Conservation (phyloP, 2,797 vertebrate species). For the Pagetopsis macropterus region DNA sequence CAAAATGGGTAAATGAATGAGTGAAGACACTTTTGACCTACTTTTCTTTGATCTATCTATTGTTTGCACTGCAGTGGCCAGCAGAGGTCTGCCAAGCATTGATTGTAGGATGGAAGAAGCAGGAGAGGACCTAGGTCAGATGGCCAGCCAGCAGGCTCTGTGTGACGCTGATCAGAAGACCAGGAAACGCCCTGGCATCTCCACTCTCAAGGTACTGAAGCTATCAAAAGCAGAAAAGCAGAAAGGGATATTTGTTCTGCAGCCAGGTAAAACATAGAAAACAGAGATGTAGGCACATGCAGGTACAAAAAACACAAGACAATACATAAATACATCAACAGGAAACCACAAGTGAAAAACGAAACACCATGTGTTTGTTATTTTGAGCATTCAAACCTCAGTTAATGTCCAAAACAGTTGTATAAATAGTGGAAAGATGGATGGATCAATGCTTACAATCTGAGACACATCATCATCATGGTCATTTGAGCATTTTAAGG, state of each 20-base stretch:
- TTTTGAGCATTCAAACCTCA: no score
- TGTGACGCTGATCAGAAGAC: conserved; percentile 52
- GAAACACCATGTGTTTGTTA: no score
- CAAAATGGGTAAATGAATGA: background rate
- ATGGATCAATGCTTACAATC: conserved; percentile 21
- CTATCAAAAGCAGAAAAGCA: background rate
- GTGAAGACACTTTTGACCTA: background rate
- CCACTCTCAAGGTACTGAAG: conserved; percentile 80
- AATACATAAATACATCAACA: no score
- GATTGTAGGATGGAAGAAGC: conserved; percentile 61
- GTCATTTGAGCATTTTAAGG: conserved; percentile 6
- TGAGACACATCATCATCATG: conserved; percentile 8
- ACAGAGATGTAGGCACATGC: no score
- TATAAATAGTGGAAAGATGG: background rate
- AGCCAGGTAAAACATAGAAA: no score
- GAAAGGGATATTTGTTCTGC: no score
- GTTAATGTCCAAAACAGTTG: background rate
- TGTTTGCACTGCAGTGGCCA: conserved; percentile 10
- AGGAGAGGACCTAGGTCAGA: conserved; percentile 49
- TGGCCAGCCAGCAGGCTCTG: conserved; percentile 73
- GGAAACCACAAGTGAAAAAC: no score
- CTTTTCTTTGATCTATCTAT: background rate
- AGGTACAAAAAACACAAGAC: no score
- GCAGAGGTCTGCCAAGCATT: background rate
- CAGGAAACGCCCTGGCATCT: conserved; percentile 49